Base-by-base conservation (phyloP, 2,113 vertebrate species). In the Hippocampus mohnikei region DNA sequence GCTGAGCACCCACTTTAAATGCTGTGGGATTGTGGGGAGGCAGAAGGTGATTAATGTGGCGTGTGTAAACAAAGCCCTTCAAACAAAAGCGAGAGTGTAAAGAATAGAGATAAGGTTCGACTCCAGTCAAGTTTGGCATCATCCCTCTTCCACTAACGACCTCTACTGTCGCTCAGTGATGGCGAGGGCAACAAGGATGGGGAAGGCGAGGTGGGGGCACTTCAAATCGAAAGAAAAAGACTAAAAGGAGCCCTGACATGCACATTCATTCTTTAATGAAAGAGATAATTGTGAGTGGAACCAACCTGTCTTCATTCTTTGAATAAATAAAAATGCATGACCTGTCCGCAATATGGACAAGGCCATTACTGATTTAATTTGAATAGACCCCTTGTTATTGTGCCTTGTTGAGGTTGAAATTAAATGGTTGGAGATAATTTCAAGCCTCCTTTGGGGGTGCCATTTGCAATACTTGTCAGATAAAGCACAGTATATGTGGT, bases 61-160 rank as follows among this genome's bases (percentile, higher is more conserved):
- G 81, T 88, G 91, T 89, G 91, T 91, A 91, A 90, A 91, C 86
- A 89, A 91, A 93, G 92, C 88, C 90, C 90, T 91, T 92, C 88
- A 93, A 93, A 93, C 91, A 93, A 93, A 92, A 93, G 90, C 87
- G 74, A 89, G 90, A 90, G 90, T 90, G 89, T 90, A 92, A 90
- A 90, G 90, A 90, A 90, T 85, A 89, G 88, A 92, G 92, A 93
- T 92, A 93, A 93, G 91, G 80, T 78, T 81, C 77, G 86, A 92
- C 91, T 90, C 86, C 88, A 93, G 89, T 91, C 90, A 91, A 91
- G 90, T 92, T 91, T 87, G 87, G 88, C 90, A 90, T 90, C 92
- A 93, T 93, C 91, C 85, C 85, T 93, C 91, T 91, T 91, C 85
- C 79, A 84, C 88, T 93, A 93, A 93, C 79, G 91, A 93, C 92